phyloP scores from a whole-genome alignment of 1,140 invertebrate genomes.

The Magallana angulata region DNA sequence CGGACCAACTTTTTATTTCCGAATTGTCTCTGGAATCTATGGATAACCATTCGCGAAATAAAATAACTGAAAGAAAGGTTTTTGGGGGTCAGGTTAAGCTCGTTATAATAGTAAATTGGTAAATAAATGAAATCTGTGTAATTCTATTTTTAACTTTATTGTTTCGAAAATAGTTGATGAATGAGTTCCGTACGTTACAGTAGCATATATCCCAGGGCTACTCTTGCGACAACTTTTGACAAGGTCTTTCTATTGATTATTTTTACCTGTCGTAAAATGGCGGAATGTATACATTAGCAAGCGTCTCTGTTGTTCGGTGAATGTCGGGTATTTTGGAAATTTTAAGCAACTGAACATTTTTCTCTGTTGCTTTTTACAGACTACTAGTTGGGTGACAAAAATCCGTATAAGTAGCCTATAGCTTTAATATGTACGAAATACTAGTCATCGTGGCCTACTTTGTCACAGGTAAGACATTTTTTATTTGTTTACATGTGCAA shows the following conservation, averaged over 20 bases:
- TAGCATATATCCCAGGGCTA: no score
- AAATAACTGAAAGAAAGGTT: not conserved
- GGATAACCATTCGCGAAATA: not conserved
- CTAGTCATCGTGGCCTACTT: not conserved
- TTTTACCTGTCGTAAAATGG: slow-evolving; percentile 18
- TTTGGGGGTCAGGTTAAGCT: not conserved
- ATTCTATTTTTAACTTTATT: no score
- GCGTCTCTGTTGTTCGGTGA: no score
- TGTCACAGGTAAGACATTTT: not conserved
- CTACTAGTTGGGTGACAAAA: no score
- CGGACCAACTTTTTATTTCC: slow-evolving; percentile 6
- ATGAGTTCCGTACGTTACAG: no score
- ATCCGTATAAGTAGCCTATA: no score
- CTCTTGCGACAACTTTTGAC: not conserved
- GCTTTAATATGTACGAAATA: not conserved
- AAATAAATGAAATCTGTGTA: no score
- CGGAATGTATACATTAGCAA: not conserved
- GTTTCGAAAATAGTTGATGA: no score
- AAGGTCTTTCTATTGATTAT: slow-evolving; percentile 19
- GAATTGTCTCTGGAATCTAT: not conserved
- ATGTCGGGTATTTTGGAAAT: no score
- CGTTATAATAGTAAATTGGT: no score
- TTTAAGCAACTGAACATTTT: no score
- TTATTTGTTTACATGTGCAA: not conserved
- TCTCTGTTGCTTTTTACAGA: no score